A percentile compares a stretch with the other conserved stretches of the same genome.
These are phyloP conservation scores for Hydrolagus affinis DNA, from an alignment of 2,113 vertebrate species.

Conservation along the genomic window DNA sequence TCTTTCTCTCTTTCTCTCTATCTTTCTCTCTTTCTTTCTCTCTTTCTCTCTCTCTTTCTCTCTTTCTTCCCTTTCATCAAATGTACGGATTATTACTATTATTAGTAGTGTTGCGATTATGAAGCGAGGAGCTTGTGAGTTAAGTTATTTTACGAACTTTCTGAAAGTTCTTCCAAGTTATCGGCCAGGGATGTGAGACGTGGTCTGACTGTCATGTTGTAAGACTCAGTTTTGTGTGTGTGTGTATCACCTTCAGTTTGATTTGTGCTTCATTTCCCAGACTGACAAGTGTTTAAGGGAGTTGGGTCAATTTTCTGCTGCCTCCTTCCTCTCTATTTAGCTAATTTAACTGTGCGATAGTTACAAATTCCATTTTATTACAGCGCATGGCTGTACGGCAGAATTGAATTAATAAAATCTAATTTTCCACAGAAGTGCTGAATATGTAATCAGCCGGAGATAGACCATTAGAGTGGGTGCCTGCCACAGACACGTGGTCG, in stretches of 20 bases:
- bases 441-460: constrained; percentile 72
- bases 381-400: constrained; percentile 67
- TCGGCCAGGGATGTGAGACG: background rate
- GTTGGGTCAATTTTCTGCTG: constrained; percentile 60
- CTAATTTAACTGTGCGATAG: constrained; percentile 69
- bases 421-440: constrained; percentile 86
- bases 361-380: constrained; percentile 77
- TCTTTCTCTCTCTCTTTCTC: background rate
- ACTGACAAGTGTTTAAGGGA: constrained; percentile 65
- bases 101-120: too few relatives aligned
- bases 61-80: background rate
- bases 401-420: constrained; percentile 89
- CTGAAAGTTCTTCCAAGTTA: background rate
- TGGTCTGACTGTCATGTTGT: too few relatives aligned
- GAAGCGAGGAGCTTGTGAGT: too few relatives aligned
- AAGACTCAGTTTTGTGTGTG: background rate
- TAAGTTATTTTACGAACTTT: constrained; percentile 4
- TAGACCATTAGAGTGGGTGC: constrained; percentile 27
- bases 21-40: background rate
- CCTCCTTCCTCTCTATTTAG: constrained; percentile 73
- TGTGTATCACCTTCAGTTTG: constrained; percentile 38
- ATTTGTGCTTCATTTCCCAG: constrained; percentile 54
- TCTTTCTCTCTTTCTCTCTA: background rate
- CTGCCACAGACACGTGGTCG: background rate
- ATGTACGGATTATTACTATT: too few relatives aligned